Conservation (phyloP, 53 echinoderm and acorn worm genomes). For the Astropecten irregularis region DNA sequence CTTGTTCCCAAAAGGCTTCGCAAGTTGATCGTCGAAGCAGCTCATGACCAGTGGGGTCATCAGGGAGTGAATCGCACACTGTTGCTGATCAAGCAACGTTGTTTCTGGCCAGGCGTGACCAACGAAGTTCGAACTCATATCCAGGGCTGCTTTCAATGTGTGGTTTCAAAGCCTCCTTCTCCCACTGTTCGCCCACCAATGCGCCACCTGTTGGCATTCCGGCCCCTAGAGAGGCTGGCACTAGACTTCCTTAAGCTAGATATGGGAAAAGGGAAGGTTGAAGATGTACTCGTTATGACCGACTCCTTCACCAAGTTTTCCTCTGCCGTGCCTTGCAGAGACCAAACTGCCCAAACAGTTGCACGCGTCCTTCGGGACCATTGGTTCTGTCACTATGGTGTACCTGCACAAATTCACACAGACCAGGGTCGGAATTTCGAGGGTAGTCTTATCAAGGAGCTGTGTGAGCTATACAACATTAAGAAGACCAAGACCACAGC, state of each 20-base stretch:
- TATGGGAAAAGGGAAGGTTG: neutral
- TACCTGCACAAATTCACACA: too few species aligned
- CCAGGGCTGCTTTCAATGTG: slow-evolving; percentile 18
- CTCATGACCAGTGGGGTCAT: too few species aligned
- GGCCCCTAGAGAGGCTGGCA: too few species aligned
- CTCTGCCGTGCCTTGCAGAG: neutral
- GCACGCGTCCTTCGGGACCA: slow-evolving; percentile 20
- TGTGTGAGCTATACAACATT: slow-evolving; percentile 30
- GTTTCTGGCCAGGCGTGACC: slow-evolving; percentile 6
- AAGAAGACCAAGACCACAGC: slow-evolving; percentile 49
- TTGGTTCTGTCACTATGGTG: slow-evolving; percentile 38
- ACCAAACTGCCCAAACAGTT: slow-evolving; percentile 23
- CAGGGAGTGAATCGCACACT: too few species aligned
- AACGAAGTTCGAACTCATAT: neutral
- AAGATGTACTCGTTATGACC: slow-evolving; percentile 32
- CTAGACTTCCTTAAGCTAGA: slow-evolving; percentile 12
- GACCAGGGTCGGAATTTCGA: slow-evolving; percentile 62
- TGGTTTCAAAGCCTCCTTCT: neutral
- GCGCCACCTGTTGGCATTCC: slow-evolving; percentile 22
- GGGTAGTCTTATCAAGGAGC: slow-evolving; percentile 36
- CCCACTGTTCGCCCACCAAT: slow-evolving; percentile 10
- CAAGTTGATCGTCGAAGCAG: too few species aligned
- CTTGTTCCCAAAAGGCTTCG: slow-evolving; percentile 11
- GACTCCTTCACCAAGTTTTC: slow-evolving; percentile 14
- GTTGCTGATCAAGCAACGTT: too few species aligned